Base-by-base conservation (phyloP, 2,888 invertebrate species). In the Drosophila lacicola region DNA sequence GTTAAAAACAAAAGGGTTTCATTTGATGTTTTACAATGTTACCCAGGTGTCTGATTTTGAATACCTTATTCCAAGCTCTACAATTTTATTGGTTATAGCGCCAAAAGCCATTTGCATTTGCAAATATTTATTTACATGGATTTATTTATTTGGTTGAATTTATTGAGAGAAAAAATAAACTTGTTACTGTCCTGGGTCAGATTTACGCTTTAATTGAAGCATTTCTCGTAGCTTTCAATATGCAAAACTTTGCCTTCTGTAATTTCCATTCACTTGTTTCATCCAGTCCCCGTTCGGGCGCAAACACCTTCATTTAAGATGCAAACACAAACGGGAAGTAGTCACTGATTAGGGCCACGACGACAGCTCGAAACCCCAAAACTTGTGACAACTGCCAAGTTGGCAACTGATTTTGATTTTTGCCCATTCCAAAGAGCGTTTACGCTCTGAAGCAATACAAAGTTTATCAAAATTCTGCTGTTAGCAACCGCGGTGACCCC, bases 21-120 rank as follows among this genome's bases (percentile, higher is more conserved):
- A 44, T 61, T 60, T 60, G 37, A 50, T 58, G 19, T 62, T 60
- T 53, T 61, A 50, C 21, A 55, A 51, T 44, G 60, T 62, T 47
- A 55, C 41, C 51, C 45, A 67, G 53, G 47, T 80, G 42, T 79
- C 57, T 78, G 45, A 56, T 67, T 62, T 67, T 45, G 58, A 76
- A 49, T 71, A 66, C 49, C 36, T 67, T 66, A 66, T 80, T 80
- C 67, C 69, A 55, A 65, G 68, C 46, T 67, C 50, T 36, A 46
- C 14, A 37, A 56, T 67, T 65, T 58, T 58, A 66, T 87, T 80
- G 65, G 63, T 63, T 60, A 50, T 55, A 66, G 42, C 47, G 44
- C 56, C 57, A 46, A 74, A 60, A 60, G 39, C 60, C n/a, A 17
- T 53, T 53, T 53, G 50, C 37, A 51, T 53, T 44, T 37, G 29